phyloP scores from a whole-genome alignment of 2,888 invertebrate species.

The Phyllotreta striolata region DNA sequence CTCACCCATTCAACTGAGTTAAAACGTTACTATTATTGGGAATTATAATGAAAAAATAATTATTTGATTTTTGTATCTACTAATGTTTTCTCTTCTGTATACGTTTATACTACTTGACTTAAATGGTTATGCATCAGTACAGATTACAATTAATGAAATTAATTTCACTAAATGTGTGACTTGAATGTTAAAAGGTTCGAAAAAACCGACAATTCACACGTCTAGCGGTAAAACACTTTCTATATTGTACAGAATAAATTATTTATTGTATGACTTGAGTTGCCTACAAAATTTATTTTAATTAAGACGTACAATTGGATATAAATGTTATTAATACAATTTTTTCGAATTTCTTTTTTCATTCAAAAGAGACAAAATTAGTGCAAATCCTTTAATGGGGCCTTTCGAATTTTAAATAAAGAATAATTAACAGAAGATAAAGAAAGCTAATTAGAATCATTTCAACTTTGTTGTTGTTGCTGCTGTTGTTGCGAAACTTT shows the following conservation, averaged over 20 bases:
- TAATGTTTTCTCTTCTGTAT: neutral
- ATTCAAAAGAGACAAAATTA: neutral
- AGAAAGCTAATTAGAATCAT: conserved; percentile 1
- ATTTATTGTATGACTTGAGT: too few species aligned
- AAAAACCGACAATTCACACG: neutral
- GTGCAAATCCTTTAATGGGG: neutral
- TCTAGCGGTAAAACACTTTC: conserved; percentile 24
- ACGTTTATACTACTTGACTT: neutral
- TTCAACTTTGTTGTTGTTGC: conserved; percentile 20
- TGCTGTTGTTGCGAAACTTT: conserved; percentile 66
- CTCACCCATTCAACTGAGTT: too few species aligned
- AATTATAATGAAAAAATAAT: too few species aligned
- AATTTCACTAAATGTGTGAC: conserved; percentile 18
- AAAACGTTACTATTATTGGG: too few species aligned
- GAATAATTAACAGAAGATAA: neutral
- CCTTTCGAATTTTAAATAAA: neutral
- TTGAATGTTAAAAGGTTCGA: conserved; percentile 11
- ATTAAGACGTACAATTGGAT: too few species aligned
- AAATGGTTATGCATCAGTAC: neutral
- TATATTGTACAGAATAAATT: neutral
- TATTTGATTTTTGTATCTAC: neutral
- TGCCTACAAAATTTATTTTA: too few species aligned
- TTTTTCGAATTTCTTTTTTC: neutral
- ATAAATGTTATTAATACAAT: too few species aligned
- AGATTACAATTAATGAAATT: neutral